Percentiles rank a stretch among this genome's conserved stretches.
These are phyloP conservation scores for Leptinotarsa texana DNA, from an alignment of 1,140 invertebrate species.

Conservation along the genomic window DNA sequence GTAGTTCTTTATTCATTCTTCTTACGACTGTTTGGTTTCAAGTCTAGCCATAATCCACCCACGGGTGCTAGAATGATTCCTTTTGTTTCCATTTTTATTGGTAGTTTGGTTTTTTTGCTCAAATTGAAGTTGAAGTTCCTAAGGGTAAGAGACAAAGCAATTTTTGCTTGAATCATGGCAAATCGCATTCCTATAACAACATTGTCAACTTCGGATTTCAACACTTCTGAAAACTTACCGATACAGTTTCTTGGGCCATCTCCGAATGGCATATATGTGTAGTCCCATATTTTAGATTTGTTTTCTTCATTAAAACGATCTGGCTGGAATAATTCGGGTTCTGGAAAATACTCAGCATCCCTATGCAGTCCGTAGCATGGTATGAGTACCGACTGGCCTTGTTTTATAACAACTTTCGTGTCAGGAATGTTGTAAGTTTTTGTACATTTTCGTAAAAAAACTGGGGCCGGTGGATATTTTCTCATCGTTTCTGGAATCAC, in stretches of 20 bases:
- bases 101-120: slow-evolving; percentile 52
- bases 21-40: slow-evolving; percentile 34
- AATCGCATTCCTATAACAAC: slow-evolving; percentile 54
- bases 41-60: slow-evolving; percentile 53
- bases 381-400: slow-evolving; percentile 58
- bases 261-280: slow-evolving; percentile 69
- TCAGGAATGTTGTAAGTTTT: slow-evolving; percentile 59
- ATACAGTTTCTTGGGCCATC: slow-evolving; percentile 72
- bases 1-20: not conserved
- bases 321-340: slow-evolving; percentile 70
- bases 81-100: slow-evolving; percentile 56
- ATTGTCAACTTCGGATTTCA: slow-evolving; percentile 8
- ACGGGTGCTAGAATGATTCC: slow-evolving; percentile 55
- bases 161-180: slow-evolving; percentile 58
- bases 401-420: slow-evolving; percentile 54
- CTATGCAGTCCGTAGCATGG: slow-evolving; percentile 59
- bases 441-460: slow-evolving; percentile 60
- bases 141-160: slow-evolving; percentile 46
- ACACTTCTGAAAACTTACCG: slow-evolving; percentile 49
- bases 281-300: slow-evolving; percentile 52
- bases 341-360: slow-evolving; percentile 63
- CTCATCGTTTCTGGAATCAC: slow-evolving; percentile 60
- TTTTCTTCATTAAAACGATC: slow-evolving; percentile 65
- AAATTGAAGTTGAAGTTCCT: slow-evolving; percentile 51
- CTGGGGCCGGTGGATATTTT: slow-evolving; percentile 63